phyloP scores from a whole-genome alignment of 2,888 invertebrate genomes.

The Amphimallon solstitiale region DNA sequence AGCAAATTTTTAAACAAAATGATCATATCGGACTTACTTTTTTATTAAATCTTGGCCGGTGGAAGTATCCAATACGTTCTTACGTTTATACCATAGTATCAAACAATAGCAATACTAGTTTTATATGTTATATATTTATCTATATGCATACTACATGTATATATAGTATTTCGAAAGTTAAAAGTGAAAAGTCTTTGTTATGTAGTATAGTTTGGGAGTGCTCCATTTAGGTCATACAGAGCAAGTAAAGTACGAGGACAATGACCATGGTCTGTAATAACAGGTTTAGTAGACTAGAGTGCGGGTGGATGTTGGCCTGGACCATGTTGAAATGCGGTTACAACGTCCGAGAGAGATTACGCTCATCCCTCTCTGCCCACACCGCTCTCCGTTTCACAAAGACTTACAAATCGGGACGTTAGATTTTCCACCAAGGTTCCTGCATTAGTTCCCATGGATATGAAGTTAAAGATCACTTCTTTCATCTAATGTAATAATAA shows the following conservation, averaged over 20 bases:
- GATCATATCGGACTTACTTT: too few species aligned
- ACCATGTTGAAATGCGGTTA: conserved; percentile 53
- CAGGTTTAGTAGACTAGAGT: conserved; percentile 60
- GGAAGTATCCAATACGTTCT: too few species aligned
- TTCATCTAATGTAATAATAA: too few species aligned
- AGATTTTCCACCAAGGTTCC: conserved; percentile 37
- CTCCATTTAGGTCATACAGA: conserved; percentile 60
- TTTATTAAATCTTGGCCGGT: too few species aligned
- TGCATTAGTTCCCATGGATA: background rate
- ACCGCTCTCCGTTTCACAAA: conserved; percentile 40
- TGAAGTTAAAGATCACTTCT: too few species aligned
- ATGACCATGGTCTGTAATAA: conserved; percentile 58
- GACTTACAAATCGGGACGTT: conserved; percentile 23
- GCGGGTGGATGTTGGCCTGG: conserved; percentile 58
- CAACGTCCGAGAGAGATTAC: conserved; percentile 49
- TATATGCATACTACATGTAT: background rate
- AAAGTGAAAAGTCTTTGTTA: conserved; percentile 48
- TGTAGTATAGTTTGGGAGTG: conserved; percentile 56
- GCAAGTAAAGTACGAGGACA: conserved; percentile 60
- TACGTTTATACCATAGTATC: too few species aligned
- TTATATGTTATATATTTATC: too few species aligned
- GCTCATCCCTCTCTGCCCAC: conserved; percentile 51
- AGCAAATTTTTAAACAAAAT: too few species aligned
- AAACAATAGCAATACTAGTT: too few species aligned
- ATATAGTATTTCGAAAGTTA: conserved; percentile 39